phyloP scores from a whole-genome alignment of 2,888 invertebrate species.

The Trichogramma dendrolimi region DNA sequence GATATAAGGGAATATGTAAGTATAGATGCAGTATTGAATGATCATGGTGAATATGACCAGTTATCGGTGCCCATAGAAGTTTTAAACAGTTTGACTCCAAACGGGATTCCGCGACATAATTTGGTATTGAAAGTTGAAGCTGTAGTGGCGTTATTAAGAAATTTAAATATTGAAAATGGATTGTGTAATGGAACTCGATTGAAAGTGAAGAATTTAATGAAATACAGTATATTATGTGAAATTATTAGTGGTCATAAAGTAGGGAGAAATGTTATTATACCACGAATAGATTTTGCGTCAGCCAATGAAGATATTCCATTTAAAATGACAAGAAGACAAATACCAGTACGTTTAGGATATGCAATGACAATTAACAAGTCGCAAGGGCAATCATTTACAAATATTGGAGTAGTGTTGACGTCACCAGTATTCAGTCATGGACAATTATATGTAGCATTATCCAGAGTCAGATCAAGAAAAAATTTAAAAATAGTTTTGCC shows the following conservation, averaged over 20 bases:
- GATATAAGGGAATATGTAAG: too few species aligned
- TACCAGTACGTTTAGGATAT: conserved; percentile 38
- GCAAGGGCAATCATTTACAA: conserved; percentile 43
- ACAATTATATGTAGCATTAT: conserved; percentile 44
- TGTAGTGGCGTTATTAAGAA: conserved; percentile 31
- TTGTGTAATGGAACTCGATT: conserved; percentile 26
- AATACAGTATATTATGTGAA: neutral
- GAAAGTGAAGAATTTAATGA: neutral
- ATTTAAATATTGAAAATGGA: conserved; percentile 28
- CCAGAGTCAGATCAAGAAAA: conserved; percentile 30
- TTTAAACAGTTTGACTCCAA: conserved; percentile 14
- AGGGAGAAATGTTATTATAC: neutral
- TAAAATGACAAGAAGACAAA: conserved; percentile 36
- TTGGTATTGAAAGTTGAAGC: conserved; percentile 30
- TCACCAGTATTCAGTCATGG: conserved; percentile 43
- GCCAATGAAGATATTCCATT: conserved; percentile 22
- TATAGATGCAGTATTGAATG: too few species aligned
- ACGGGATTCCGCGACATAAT: conserved; percentile 31
- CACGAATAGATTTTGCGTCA: neutral
- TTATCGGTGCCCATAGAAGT: conserved; percentile 4
- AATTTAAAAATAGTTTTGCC: neutral
- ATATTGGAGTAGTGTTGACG: conserved; percentile 42
- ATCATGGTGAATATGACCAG: too few species aligned
- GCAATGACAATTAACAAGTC: conserved; percentile 45
- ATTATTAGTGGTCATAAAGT: neutral